Evolutionary conservation across 2,888 invertebrate genomes (phyloP), one percentile per base, ranked within the genome.

Genomic region (Mesorhabditis belari): DNA sequence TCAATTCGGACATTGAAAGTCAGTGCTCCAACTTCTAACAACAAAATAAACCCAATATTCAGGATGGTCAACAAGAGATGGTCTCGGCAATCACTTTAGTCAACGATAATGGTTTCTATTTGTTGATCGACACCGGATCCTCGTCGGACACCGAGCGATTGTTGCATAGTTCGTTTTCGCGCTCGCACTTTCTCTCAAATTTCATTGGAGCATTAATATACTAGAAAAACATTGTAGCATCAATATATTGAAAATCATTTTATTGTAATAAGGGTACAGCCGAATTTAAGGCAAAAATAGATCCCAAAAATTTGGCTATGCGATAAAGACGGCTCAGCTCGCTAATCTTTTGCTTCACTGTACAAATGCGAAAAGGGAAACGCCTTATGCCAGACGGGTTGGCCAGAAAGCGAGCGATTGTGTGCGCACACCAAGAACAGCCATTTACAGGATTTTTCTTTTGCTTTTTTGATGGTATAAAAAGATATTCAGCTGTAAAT

Each of bases 51-150:
- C 0, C 28, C 28, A 12, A 12, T 26, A 59, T 62, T 5, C 59
- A 77, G 73, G 77, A 77, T 58, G 70, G 70, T n/a, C 77, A 77
- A 61, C 60, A 65, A 2, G 77, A 77, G 64, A 64, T 69, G 12
- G 72, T 77, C 21, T 75, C 75, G 25, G 74, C 77, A 21, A 77
- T 77, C 61, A 71, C 77, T 4, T 63, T 77, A 9, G 67, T 77
- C 65, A 77, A 74, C 62, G 77, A 77, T 62, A 75, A 75, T 53
- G 77, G 77, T 27, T 70, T 70, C 58, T 64, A 68, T 29, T 69
- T 77, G 23, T 64, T 77, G 2, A 71, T 77, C 23, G 77, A 77
- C 60, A 77, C 77, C 26, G 77, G 77, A 29, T 67, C 76, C 12
- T 64, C 74, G 28, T 65, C 67, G 55, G 77, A 77, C 23, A 77